Conservation (phyloP, 2,113 vertebrate species). For the Melanostigma gelatinosum region DNA sequence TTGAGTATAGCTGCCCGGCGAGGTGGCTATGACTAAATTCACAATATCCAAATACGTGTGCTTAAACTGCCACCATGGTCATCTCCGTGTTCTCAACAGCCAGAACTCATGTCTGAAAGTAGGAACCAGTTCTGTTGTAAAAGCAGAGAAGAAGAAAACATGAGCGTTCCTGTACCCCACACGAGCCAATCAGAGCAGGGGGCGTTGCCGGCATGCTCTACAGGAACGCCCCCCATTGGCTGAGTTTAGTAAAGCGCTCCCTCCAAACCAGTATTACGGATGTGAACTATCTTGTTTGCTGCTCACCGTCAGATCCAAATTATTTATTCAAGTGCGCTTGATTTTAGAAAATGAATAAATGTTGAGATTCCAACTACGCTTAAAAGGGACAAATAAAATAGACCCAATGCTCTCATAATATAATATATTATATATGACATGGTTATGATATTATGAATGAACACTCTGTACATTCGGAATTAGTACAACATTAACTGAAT, state of each 20-base stretch:
- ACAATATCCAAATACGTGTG: background rate
- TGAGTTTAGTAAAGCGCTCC: no score
- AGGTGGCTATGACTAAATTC: background rate
- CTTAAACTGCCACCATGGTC: background rate
- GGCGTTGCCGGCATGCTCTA: background rate
- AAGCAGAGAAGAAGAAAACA: background rate
- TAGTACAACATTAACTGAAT: no score
- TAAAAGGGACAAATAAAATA: background rate
- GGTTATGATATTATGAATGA: no score
- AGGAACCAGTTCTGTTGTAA: background rate
- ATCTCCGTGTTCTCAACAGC: background rate
- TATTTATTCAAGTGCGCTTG: background rate
- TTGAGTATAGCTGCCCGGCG: background rate
- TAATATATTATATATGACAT: no score
- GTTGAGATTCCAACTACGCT: background rate
- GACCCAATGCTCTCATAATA: background rate
- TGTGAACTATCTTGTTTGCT: constrained; percentile 26
- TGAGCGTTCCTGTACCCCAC: background rate
- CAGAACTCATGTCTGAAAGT: background rate
- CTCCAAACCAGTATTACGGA: accelerated
- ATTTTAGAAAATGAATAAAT: background rate
- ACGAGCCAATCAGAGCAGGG: background rate
- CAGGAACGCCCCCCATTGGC: background rate
- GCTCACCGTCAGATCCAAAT: background rate
- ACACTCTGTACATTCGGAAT: no score